Evolutionary conservation across 2,888 invertebrate genomes (phyloP), one percentile per base, ranked within the genome.

Genomic region (Brachypterus glaber): DNA sequence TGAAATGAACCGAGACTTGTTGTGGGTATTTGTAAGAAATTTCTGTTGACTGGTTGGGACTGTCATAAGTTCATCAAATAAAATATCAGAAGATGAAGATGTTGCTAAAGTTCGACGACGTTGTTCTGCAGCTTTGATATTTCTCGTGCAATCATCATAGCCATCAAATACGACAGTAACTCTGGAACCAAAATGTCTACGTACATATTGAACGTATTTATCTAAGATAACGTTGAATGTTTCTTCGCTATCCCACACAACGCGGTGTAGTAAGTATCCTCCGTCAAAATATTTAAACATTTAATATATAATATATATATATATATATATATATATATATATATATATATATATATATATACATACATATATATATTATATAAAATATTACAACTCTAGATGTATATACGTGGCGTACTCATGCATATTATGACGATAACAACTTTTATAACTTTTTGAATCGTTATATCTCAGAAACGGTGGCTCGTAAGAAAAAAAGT

Each of bases 1-100:
- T 29, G 40, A 49, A 53, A 59, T 57, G 27, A 58, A 52, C 30
- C 55, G 49, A 53, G 49, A 51, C 40, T 58, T 57, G 32, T 57
- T 55, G 30, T 57, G 48, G 32, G 38, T 51, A 50, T 55, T 57
- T 41, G 52, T 17, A 45, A 57, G 43, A 49, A 55, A 54, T 45
- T 48, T 34, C 24, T 48, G 43, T 50, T 50, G 46, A 15, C 35
- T 40, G 21, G 21, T 21, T 21, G 21, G 21, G 9, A 21, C 21
- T 21, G 21, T 21, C 21, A 35, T 33, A 8, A 15, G 12, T 35
- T 31, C 11, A 31, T 35, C 16, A 17, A 35, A 35, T 3, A 35
- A 15, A 33, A 37, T 32, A 18, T 37, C 33, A 13, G 33, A 33
- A 37, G 21, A 18, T 16, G 33, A 29, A 29, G 30, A 29, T 29